A percentile compares a stretch with the other conserved stretches of the same genome.
Conservation (phyloP, 2,888 invertebrate species). For the Meteorus cinctellus region DNA sequence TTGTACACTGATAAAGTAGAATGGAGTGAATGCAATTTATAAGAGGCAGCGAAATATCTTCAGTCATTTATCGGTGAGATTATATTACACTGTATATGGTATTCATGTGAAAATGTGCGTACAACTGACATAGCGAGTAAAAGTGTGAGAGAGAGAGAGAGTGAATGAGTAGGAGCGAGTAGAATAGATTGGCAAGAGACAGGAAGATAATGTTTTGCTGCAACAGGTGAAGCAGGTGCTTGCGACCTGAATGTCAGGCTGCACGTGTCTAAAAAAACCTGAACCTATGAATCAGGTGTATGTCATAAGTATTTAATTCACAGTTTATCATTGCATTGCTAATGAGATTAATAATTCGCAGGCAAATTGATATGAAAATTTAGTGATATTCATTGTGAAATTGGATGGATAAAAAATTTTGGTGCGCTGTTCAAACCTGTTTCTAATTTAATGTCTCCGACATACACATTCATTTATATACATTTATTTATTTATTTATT, state of each 20-base stretch:
- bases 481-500: conserved; percentile 28
- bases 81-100: conserved; percentile 60
- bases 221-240: conserved; percentile 74
- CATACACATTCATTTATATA: conserved; percentile 15
- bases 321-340: neutral
- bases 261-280: conserved; percentile 71
- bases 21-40: neutral
- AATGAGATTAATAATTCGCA: neutral
- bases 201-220: conserved; percentile 71
- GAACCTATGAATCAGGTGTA: conserved; percentile 71
- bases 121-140: conserved; percentile 54
- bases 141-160: neutral
- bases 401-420: conserved; percentile 1
- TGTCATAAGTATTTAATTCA: conserved; percentile 58
- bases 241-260: conserved; percentile 69
- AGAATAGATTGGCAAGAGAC: conserved; percentile 51
- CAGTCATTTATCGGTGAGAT: conserved; percentile 68
- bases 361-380: neutral
- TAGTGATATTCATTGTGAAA: neutral
- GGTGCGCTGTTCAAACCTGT: conserved; percentile 46
- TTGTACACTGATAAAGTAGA: neutral
- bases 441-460: conserved; percentile 39
- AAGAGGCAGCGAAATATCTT: conserved; percentile 55
- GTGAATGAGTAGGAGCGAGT: neutral
- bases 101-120: conserved; percentile 43